Conservation (phyloP, 1,140 invertebrate species). For the Drosophila trapezifrons region DNA sequence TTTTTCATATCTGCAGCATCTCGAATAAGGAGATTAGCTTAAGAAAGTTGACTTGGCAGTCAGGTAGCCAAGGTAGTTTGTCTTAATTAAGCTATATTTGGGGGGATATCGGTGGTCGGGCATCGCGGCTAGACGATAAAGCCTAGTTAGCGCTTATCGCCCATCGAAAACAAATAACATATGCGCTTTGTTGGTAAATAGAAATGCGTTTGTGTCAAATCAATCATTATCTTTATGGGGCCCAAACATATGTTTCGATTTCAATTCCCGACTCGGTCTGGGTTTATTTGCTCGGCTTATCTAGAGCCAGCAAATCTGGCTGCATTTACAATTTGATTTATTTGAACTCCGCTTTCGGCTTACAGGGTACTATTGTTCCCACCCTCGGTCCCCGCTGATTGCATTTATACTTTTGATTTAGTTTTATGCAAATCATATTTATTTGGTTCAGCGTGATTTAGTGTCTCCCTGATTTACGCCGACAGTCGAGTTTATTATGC, state of each 20-base stretch:
- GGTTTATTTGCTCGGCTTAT: slow-evolving; percentile 42
- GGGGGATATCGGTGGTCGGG: slow-evolving; percentile 53
- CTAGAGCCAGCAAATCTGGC: slow-evolving; percentile 44
- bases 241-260: slow-evolving; percentile 63
- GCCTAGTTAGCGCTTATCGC: slow-evolving; percentile 73
- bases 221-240: slow-evolving; percentile 76
- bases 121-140: slow-evolving; percentile 53
- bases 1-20: background rate
- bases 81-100: slow-evolving; percentile 71
- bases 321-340: slow-evolving; percentile 72
- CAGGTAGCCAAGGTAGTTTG: slow-evolving; percentile 54
- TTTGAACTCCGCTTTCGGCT: slow-evolving; percentile 46
- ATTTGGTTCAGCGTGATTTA: slow-evolving; percentile 78
- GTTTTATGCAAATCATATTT: slow-evolving; percentile 82
- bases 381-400: background rate
- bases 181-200: slow-evolving; percentile 33
- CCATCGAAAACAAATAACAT: slow-evolving; percentile 70
- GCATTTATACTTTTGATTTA: slow-evolving; percentile 59
- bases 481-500: slow-evolving; percentile 76
- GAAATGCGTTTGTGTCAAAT: slow-evolving; percentile 57
- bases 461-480: slow-evolving; percentile 72
- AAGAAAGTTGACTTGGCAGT: slow-evolving; percentile 41
- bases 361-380: background rate
- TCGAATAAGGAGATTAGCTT: slow-evolving; percentile 37
- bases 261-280: slow-evolving; percentile 25